Evolutionary conservation across 1,140 invertebrate genomes (phyloP), one percentile per base, ranked within the genome.

Genomic region (Drosophila oshimai): DNA sequence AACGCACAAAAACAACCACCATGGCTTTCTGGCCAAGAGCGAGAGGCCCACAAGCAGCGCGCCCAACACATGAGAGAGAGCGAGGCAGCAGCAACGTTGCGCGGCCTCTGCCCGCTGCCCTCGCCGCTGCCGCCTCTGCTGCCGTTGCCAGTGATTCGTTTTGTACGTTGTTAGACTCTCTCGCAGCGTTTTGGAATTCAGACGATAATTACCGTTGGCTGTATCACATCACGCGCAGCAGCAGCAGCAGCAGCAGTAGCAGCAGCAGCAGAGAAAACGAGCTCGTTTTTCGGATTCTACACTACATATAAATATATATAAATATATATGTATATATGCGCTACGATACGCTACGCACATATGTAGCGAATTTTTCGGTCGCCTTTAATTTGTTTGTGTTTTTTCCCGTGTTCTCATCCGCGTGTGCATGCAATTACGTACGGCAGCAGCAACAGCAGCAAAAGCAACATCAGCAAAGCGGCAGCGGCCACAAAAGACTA

Each of bases 151-250:
- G 68, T 70, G 75, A 80, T 83, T 89, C 87, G 87, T 83, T 86
- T 84, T 72, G 86, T 74, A 78, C 71, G 87, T 79, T 87, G 83
- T 84, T 88, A 83, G 84, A 84, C 75, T 80, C 88, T 90, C 88
- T 89, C 79, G 88, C 79, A 87, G 79, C 88, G 79, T 90, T 90
- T 90, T 81, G 88, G 80, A 88, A 90, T 89, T 90, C 89, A 90
- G 49, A 87, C 78, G 77, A 90, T 90, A 90, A 90, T 90, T 90
- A 90, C 86, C 81, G 88, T 79, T 90, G 88, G 89, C 88, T 89
- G 77, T 90, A 90, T 86, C 89, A 71, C 68, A 71, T 78, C 70
- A 57, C 78, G 81, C 81, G 83, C 77, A 76, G 75, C 76, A 74
- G 79, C 81, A 70, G 80, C 68, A 67, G 46, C 37, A 39, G 53